These are phyloP conservation scores for Numenius phaeopus DNA, from an alignment of 2,797 vertebrate species.

Conservation along the genomic window DNA sequence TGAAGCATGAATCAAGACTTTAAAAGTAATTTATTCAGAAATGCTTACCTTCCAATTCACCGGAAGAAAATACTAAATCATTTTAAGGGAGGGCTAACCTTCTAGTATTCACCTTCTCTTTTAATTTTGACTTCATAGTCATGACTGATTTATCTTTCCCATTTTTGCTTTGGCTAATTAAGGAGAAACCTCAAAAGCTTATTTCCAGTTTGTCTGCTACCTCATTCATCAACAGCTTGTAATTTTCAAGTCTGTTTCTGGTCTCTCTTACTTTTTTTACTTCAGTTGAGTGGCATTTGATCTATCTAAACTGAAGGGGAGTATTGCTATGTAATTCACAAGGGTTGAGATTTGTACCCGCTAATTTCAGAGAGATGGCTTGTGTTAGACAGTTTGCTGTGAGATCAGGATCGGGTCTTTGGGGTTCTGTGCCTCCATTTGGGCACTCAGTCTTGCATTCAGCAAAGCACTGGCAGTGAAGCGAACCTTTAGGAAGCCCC, in stretches of 20 bases:
- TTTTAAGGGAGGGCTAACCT: not conserved
- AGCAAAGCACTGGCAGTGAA: not conserved
- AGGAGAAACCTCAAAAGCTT: not conserved
- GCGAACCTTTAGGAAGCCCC: not conserved
- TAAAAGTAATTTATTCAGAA: slow-evolving; percentile 39
- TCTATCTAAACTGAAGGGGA: not conserved
- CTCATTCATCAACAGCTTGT: not conserved
- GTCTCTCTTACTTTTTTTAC: not conserved
- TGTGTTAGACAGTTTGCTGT: not conserved
- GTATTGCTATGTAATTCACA: not conserved
- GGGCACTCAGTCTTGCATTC: not conserved
- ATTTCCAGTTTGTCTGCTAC: not conserved
- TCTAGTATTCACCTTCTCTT: not conserved
- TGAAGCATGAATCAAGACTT: slow-evolving; percentile 12
- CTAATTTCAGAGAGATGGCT: not conserved
- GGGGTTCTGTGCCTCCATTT: not conserved
- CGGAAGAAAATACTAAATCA: not conserved
- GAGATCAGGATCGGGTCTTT: not conserved
- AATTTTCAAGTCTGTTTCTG: not conserved
- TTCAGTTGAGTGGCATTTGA: not conserved
- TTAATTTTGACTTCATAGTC: not conserved
- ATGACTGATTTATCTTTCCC: not conserved
- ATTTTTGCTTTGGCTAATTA: not conserved
- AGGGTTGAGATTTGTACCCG: not conserved
- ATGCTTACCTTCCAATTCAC: not conserved